Evolutionary conservation across 2,113 vertebrate genomes (phyloP).

Genomic region (Rhagologus leucostigma): DNA sequence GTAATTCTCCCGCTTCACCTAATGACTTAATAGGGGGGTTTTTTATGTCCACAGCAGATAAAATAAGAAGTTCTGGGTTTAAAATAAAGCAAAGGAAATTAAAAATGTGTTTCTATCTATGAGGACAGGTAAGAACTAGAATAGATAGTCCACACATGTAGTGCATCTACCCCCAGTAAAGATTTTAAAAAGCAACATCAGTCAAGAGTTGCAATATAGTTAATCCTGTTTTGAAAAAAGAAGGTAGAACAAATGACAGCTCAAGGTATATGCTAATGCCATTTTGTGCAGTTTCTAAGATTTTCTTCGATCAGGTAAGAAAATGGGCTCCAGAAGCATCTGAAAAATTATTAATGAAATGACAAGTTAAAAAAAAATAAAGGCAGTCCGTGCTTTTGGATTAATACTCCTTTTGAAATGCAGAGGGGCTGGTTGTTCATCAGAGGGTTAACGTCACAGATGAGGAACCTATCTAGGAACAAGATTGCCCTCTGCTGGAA

Average conservation of each 20-base stretch:
- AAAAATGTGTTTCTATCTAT: neutral
- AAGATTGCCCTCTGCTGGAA: constrained; percentile 65
- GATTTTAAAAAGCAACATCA: neutral
- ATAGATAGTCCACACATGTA: neutral
- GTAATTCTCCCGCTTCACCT: neutral
- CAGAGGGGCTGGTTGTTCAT: neutral
- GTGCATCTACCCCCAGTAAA: neutral
- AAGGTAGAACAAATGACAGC: neutral
- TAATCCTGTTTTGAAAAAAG: neutral
- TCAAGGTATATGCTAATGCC: neutral
- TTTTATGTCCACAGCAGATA: neutral
- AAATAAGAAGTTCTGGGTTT: neutral
- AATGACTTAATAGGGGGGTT: neutral
- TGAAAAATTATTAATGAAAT: neutral
- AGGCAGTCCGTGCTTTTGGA: neutral
- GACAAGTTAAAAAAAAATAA: neutral
- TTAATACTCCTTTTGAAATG: neutral
- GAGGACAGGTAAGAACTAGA: neutral
- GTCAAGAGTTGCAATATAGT: neutral
- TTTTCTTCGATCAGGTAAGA: neutral
- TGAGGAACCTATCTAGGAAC: neutral
- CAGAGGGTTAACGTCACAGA: neutral
- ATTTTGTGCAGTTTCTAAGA: neutral
- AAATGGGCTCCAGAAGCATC: neutral
- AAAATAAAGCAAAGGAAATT: neutral